A percentile compares a stretch with the other conserved stretches of the same genome.
These are phyloP conservation scores for Orientallactaga sibirica DNA, from an alignment of 2,797 vertebrate genomes.

Conservation along the genomic window DNA sequence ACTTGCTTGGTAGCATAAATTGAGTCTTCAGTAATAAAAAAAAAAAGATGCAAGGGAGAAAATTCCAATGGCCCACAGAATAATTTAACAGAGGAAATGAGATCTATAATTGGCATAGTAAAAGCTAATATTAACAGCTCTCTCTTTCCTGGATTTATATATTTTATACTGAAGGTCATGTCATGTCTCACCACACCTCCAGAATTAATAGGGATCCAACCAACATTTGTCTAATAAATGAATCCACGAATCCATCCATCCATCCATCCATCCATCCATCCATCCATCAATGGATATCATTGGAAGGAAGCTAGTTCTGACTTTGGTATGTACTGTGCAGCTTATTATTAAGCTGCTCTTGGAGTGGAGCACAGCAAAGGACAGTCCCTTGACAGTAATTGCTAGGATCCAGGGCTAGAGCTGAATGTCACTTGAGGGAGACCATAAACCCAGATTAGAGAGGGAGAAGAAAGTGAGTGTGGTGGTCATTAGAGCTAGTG, in stretches of 20 bases:
- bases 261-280: neutral
- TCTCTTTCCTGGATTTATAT: conserved; percentile 42
- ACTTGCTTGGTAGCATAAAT: conserved; percentile 52
- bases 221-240: conserved; percentile 33
- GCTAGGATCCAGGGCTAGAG: neutral
- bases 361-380: neutral
- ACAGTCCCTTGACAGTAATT: neutral
- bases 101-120: conserved; percentile 19
- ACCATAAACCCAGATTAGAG: neutral
- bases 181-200: conserved; percentile 15
- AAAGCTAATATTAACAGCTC: conserved; percentile 46
- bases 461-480: neutral
- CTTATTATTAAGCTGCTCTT: neutral
- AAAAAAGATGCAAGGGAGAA: neutral
- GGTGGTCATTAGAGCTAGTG: neutral
- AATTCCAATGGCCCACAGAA: neutral
- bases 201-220: neutral
- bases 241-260: conserved; percentile 16
- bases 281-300: neutral
- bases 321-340: neutral
- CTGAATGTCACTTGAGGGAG: neutral
- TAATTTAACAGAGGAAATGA: conserved; percentile 67
- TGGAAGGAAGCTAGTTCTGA: conserved; percentile 36
- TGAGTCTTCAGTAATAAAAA: conserved; percentile 24
- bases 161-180: conserved; percentile 49